Conservation (phyloP, 2,797 vertebrate species). For the Parauchenoglanis punctatus region DNA sequence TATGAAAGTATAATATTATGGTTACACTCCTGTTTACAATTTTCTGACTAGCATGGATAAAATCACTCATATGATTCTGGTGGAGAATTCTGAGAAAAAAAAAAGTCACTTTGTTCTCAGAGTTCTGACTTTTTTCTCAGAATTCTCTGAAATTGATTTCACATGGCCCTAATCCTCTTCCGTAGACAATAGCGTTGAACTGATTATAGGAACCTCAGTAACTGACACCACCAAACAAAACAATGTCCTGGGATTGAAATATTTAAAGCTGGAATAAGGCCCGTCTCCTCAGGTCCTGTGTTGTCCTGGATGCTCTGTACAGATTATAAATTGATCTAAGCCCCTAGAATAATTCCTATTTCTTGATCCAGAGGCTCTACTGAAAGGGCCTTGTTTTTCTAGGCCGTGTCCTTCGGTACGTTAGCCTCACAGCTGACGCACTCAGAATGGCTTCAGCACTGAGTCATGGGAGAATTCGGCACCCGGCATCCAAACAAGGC, state of each 20-base stretch:
- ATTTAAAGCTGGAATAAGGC: neutral
- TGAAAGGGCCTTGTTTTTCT: neutral
- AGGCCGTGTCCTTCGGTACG: neutral
- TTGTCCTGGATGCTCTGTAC: neutral
- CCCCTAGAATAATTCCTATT: neutral
- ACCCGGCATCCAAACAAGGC: conserved; percentile 16
- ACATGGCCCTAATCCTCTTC: too few relatives aligned
- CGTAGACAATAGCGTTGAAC: neutral
- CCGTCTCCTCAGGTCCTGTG: neutral
- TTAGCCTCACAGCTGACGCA: neutral
- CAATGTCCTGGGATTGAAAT: neutral
- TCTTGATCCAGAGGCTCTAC: neutral
- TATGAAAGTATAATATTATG: neutral
- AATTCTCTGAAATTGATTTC: too few relatives aligned
- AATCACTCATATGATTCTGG: neutral
- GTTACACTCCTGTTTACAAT: neutral
- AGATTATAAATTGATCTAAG: neutral
- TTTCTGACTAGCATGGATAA: neutral
- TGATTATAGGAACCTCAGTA: neutral
- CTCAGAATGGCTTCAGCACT: neutral
- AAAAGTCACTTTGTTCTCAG: too few relatives aligned
- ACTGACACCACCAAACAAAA: neutral
- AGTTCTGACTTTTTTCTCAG: too few relatives aligned
- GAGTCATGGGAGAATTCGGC: conserved; percentile 6
- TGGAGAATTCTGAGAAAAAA: neutral